Evolutionary conservation across 2,113 vertebrate genomes (phyloP).

Genomic region (Tyto alba): DNA sequence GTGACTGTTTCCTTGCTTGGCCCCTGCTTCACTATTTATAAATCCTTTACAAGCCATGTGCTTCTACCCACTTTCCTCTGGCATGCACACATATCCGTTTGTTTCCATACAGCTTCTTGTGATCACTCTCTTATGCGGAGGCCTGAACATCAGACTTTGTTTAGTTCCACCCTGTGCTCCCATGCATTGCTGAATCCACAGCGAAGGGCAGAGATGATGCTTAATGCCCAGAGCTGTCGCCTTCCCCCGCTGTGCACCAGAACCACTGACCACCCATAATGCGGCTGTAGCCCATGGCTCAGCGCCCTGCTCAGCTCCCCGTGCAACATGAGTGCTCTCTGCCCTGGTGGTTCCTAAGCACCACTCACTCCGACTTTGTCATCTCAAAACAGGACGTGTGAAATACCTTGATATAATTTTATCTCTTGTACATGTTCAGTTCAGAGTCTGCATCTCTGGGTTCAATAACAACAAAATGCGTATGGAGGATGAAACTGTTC

Average conservation of each 20-base stretch:
- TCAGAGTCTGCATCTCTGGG: not conserved
- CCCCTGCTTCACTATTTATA: not conserved
- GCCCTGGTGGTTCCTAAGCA: not conserved
- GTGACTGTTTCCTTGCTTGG: not conserved
- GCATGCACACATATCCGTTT: accelerated
- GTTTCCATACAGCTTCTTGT: accelerated
- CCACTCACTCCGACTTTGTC: not conserved
- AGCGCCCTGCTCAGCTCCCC: not conserved
- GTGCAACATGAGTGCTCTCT: not conserved
- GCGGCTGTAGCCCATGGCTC: accelerated
- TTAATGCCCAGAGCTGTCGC: not conserved
- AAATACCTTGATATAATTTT: not conserved
- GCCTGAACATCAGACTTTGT: not conserved
- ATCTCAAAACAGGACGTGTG: accelerated
- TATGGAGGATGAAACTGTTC: not conserved
- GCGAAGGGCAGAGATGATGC: accelerated
- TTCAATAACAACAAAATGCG: not conserved
- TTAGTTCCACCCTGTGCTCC: not conserved
- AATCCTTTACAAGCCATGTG: not conserved
- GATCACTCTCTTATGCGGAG: not conserved
- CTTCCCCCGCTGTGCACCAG: not conserved
- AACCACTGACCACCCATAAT: not conserved
- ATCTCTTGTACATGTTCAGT: not conserved
- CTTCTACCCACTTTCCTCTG: not conserved
- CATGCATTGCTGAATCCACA: not conserved